Conservation (phyloP, 2,888 invertebrate genomes). For the Gastrophysa polygoni region DNA sequence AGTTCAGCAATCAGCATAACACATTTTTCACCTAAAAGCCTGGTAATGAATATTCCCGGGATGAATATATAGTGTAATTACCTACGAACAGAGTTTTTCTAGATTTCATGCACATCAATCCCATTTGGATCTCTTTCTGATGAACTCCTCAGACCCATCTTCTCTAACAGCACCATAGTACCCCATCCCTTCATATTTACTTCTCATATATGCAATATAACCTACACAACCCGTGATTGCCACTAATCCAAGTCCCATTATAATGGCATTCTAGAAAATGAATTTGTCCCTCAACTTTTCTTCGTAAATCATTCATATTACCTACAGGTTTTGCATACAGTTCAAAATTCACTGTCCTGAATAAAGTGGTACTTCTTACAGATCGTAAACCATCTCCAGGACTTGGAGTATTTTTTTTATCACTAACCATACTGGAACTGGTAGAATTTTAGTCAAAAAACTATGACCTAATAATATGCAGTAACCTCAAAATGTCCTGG, state of each 20-base stretch:
- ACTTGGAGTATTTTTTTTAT: conserved; percentile 39
- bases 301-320: conserved; percentile 30
- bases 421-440: background rate
- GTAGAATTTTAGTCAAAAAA: too few species aligned
- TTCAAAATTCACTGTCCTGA: conserved; percentile 86
- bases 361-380: conserved; percentile 74
- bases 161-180: conserved; percentile 80
- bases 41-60: too few species aligned
- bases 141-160: conserved; percentile 77
- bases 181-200: conserved; percentile 77
- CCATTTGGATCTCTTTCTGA: conserved; percentile 81
- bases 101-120: conserved; percentile 59
- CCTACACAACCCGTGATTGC: conserved; percentile 76
- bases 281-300: conserved; percentile 15
- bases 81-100: background rate
- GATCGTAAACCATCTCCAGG: conserved; percentile 82
- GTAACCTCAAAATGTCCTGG: too few species aligned
- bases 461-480: too few species aligned
- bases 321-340: conserved; percentile 88
- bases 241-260: conserved; percentile 82
- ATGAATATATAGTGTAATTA: too few species aligned
- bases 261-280: conserved; percentile 78
- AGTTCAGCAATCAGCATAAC: too few species aligned
- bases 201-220: conserved; percentile 86
- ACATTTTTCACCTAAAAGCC: too few species aligned